Base-by-base conservation (phyloP, 1,140 invertebrate genomes). In the Scaptomyza hsui region DNA sequence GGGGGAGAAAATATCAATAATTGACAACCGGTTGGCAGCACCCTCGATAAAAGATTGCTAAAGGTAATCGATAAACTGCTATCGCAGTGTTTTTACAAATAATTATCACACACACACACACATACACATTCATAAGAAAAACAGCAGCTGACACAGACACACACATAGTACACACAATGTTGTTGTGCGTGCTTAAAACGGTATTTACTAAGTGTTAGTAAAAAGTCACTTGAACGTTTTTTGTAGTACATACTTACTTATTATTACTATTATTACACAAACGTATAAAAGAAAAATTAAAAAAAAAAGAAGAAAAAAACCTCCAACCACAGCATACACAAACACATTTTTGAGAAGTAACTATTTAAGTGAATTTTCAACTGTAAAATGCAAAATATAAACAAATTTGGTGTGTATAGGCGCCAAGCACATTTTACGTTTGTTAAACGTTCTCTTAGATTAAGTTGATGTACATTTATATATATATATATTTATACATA, bases 201-300 rank as follows among this genome's bases (percentile, higher is more conserved):
- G 65, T 71, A 68, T 63, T 78, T 79, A 77, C 76, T 75, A 78
- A 59, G 62, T 64, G 86, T 70, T 88, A 78, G 72, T 77, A 81
- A 72, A 44, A 57, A 86, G 82, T 81, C 82, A 88, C 78, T 88
- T 88, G 29, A 85, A 77, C 68, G 64, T 78, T 77, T 83, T 82
- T 78, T 78, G 81, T 86, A 86, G 82, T 75, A 72, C 81, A 88
- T 83, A 82, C 64, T 81, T 82, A 82, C 74, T 62, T 81, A 81
- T 86, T 73, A 72, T 71, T 72, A 35, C 67, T 62, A 62, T 62
- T 49, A 48, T 61, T 62, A 69, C 24, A 41, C 48, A 68, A 51
- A 67, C 55, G 37, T 67, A 67, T 67, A 59, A 51, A 26, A 51
- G 51, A 29, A 55, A 44, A 49, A 45, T 21, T 63, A 51, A 57